A percentile compares a stretch with the other conserved stretches of the same genome.
These are phyloP conservation scores for Heliconius hortense DNA, from an alignment of 2,888 invertebrate species.

Conservation along the genomic window DNA sequence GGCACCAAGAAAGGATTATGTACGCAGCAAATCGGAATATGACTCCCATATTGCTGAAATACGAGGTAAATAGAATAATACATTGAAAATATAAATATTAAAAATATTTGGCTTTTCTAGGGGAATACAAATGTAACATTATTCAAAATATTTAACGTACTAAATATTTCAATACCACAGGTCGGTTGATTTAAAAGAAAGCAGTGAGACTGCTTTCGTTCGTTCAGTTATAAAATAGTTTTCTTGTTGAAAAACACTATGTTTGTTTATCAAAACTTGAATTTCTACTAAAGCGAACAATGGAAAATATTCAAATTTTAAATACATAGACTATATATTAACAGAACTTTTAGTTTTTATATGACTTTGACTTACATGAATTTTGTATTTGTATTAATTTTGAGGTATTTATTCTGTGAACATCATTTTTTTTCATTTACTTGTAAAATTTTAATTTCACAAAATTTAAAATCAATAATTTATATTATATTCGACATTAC, in stretches of 20 bases:
- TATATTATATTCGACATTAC: neutral
- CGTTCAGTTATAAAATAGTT: too few relatives aligned
- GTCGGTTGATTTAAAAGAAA: too few relatives aligned
- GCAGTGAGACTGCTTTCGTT: too few relatives aligned
- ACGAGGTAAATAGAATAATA: constrained; percentile 84
- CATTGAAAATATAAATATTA: neutral
- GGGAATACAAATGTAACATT: neutral
- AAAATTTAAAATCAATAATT: neutral
- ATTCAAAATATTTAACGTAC: neutral
- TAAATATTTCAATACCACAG: neutral
- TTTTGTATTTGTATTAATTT: neutral
- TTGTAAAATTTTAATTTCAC: neutral
- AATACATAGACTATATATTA: neutral
- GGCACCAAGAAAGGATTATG: constrained; percentile 86
- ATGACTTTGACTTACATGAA: neutral
- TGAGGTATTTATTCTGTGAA: too few relatives aligned
- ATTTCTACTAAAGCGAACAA: neutral
- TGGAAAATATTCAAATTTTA: constrained; percentile 3
- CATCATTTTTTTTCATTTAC: neutral
- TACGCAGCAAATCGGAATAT: constrained; percentile 90
- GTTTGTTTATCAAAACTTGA: neutral
- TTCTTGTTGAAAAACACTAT: neutral
- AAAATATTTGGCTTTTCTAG: neutral
- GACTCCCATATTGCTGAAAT: constrained; percentile 93
- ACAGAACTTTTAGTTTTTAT: constrained; percentile 1